Evolutionary conservation across 2,888 invertebrate genomes (phyloP), one percentile per base, ranked within the genome.

Genomic region (Leptinotarsa haldemani): DNA sequence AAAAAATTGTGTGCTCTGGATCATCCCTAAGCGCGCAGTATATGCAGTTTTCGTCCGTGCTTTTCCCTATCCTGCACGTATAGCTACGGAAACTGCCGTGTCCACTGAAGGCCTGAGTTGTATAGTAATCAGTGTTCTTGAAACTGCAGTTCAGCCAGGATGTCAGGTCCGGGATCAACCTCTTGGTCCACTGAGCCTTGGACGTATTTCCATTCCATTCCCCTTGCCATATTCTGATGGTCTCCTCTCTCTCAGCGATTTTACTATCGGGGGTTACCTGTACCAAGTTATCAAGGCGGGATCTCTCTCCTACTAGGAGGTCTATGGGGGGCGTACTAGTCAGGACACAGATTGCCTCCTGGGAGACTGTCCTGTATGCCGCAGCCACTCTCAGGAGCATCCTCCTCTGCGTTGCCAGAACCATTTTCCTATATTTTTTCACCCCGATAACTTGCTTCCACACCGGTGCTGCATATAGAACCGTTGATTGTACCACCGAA

Each of bases 1-100:
- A 25, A 5, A 53, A 53, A n/a, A 53, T 18, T 9, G 53, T 53
- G 1, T 53, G 53, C 18, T 53, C 16, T 3, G 53, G 70, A 68
- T 53, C 20, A 20, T 47, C n/a, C 69, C 67, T 18, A 7, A 56
- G 12, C 63, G 56, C 53, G 52, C 77, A 73, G 52, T 70, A 69
- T 3, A n/a, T 13, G 30, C 74, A 77, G 40, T 58, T 15, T 15
- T 53, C 53, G n/a, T 50, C 20, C 70, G 68, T 15, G 22, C 46
- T 13, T 47, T 18, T 5, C 63, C 66, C n/a, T 47, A 69, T 73
- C n/a, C 63, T 65, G 46, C 67, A 53, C 1, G 70, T 70, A 68
- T 66, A 77, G 12, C 61, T 30, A 5, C 74, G 48, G 40, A 72
- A 77, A 7, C 16, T 16, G 7, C 72, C 63, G 22, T 63, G 63